Evolutionary conservation across 2,797 vertebrate genomes (phyloP), one percentile per base, ranked within the genome.

Genomic region (Notoglanidium macrostoma): DNA sequence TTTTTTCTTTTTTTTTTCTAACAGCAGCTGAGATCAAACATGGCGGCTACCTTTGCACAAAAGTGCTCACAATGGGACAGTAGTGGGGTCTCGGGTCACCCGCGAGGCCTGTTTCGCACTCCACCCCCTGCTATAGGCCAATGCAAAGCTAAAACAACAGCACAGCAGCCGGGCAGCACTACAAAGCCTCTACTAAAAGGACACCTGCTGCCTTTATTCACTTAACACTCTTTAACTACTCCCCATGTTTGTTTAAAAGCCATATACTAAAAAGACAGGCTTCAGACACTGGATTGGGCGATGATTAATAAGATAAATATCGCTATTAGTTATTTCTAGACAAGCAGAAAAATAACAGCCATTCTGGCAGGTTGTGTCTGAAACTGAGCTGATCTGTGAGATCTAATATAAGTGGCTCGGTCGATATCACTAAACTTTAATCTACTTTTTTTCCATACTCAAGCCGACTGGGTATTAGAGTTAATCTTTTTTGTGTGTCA

Each of bases 401-500:
- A 93, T 91, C 92, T 93, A 84, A 86, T 89, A 92, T 89, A 94
- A 95, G 93, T 93, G 93, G 94, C 93, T 94, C 89, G 84, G 94
- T 94, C 95, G 95, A 96, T 96, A 96, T 95, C 93, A 95, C 94
- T 94, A 94, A 95, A 96, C 95, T 96, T 95, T 96, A 96, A 96
- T 96, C 96, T 96, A 94, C 95, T 96, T 49, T 96, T 95, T 89
- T 95, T 95, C 95, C 95, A 94, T 93, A 93, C 94, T 94, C 95
- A 96, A 96, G 95, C 95, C 96, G 94, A 91, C 94, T 87, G 95
- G 95, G 95, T 96, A 96, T 97, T 96, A 96, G 90, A 93, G 94
- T 93, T 97, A 96, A 96, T 96, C 95, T 96, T 91, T 96, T 96
- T 90, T 95, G 95, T 96, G 95, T 96, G 95, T 96, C 96, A 96